Percentiles rank a stretch among this genome's conserved stretches.
These are phyloP conservation scores for Perdita meconis DNA, from an alignment of 2,888 invertebrate genomes.

Conservation along the genomic window DNA sequence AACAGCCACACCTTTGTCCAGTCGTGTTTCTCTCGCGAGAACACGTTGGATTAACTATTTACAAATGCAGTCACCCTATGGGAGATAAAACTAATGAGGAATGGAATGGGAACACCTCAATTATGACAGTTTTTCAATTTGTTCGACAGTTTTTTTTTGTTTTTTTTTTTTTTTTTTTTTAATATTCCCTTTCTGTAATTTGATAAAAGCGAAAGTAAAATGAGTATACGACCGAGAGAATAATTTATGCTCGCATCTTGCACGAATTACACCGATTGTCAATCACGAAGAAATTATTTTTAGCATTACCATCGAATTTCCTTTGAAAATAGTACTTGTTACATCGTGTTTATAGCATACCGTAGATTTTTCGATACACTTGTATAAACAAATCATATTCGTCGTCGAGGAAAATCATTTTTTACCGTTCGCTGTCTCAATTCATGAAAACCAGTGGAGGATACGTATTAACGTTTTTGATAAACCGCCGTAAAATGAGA, in stretches of 20 bases:
- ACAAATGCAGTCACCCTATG: conserved; percentile 7
- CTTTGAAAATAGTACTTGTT: background rate
- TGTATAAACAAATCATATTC: background rate
- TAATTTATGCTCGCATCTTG: conserved; percentile 60
- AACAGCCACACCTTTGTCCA: background rate
- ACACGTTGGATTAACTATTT: conserved; percentile 4
- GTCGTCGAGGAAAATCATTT: background rate
- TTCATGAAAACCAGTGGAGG: too few relatives aligned
- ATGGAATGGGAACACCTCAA: background rate
- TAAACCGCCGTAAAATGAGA: background rate
- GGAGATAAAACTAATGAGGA: background rate
- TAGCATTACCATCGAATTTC: background rate
- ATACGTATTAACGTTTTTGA: too few relatives aligned
- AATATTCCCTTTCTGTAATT: background rate
- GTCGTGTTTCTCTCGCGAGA: background rate
- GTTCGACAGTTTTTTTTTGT: too few relatives aligned
- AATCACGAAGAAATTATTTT: background rate
- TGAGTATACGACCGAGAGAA: conserved; percentile 30
- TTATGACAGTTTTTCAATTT: background rate
- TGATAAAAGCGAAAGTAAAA: background rate
- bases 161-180: too few relatives aligned
- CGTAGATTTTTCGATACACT: background rate
- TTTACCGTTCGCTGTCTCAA: background rate
- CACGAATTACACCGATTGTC: background rate
- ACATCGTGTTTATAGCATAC: too few relatives aligned